Base-by-base conservation (phyloP, 2,797 vertebrate species). In the Microctenopoma lineatum region DNA sequence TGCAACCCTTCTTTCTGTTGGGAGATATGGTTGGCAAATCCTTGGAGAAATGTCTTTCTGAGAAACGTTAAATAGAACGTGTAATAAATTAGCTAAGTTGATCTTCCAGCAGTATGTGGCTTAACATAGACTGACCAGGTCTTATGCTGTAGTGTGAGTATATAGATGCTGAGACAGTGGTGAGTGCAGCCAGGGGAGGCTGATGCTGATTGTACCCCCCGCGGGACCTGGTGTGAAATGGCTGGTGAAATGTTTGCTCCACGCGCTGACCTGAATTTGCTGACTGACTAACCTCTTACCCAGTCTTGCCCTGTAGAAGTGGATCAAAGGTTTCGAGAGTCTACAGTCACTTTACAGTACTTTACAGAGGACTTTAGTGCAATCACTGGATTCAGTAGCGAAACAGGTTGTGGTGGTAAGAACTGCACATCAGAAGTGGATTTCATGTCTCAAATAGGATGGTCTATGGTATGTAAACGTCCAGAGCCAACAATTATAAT, bases 181-280 rank as follows among this genome's bases (percentile, higher is more conserved):
- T 58, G 25, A 74, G 47, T 71, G 52, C n/a, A 66, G 81, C 60
- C 56, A 36, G 51, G 42, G 32, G 26, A 66, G 47, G 51, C 55
- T 67, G 48, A 34, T 72, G 67, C 57, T 80, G 81, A 87, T 64
- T 80, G 66, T 77, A 75, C 67, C 53, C 67, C 75, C 47, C 10
- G 47, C 56, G 63, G 73, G 34, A 50, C 18, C 66, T 50, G 29
- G 41, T 79, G 73, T 76, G 81, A 73, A 82, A 62, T 63, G 77
- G 72, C 67, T 15, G 47, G 75, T 81, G 69, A 86, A 84, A 85
- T 72, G 61, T 79, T 77, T 75, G 41, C 66, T 61, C 48, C 73
- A 73, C 54, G 72, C 64, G 60, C 59, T 83, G 79, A 75, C 84
- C 82, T 74, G 57, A 56, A 84, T 83, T 71, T 79, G 44, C 62